Base-by-base conservation (phyloP, 1,140 invertebrate genomes). In the Drosophila subpulchrella region DNA sequence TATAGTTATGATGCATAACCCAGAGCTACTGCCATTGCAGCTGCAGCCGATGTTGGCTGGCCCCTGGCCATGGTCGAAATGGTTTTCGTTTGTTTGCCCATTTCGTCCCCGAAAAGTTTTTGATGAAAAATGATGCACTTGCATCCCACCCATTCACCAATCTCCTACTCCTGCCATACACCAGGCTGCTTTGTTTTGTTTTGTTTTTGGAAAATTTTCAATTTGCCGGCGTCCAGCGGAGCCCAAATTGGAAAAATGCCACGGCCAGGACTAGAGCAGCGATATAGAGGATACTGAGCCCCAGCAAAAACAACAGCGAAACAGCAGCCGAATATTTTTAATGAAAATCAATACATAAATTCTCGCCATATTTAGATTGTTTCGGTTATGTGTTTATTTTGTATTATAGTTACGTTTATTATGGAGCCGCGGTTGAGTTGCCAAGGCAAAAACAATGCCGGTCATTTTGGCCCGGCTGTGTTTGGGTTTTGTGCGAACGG, bases 341-440 rank as follows among this genome's bases (percentile, higher is more conserved):
- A 89, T 89, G 73, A 81, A 89, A 89, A 89, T 84, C 84, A 89
- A 89, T 89, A 89, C 80, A 89, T 89, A 90, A 89, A 89, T 89
- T 88, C 62, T 89, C 74, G 74, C 68, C 80, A 89, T 81, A 89
- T 89, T 89, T 89, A 90, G 84, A 90, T 89, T 89, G 85, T 89
- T 89, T 88, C 84, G 84, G 68, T 60, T 58, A 89, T 88, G 77
- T 89, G 84, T 89, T 89, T 88, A 89, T 88, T 88, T 88, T 88
- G 84, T 84, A 81, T 88, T 88, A 88, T 88, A 88, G 83, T 88
- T 83, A 74, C 84, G 83, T 88, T 89, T 83, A 89, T 88, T 88
- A 89, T 88, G 76, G 15, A 50, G 41, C 42, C 47, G 55, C 48
- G 68, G 63, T 47, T 65, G 53, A 36, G 36, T 75, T 53, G 46